Conservation (phyloP, 2,888 invertebrate species). For the Cyaniris semiargus region DNA sequence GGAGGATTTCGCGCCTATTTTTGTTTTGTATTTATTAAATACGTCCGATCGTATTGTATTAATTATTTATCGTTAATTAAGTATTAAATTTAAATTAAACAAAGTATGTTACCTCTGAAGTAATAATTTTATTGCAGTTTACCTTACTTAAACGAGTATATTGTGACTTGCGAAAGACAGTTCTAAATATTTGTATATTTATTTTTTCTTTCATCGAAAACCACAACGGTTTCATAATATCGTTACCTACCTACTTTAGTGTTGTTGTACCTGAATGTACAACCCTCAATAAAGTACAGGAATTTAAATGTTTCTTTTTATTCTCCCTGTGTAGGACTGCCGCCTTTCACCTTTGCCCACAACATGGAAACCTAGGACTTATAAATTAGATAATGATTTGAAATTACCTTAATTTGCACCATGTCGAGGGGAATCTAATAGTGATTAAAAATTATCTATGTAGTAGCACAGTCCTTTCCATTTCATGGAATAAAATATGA, state of each 20-base stretch:
- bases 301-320: background rate
- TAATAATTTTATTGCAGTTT: slow-evolving; percentile 25
- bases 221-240: background rate
- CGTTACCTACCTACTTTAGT: slow-evolving; percentile 1
- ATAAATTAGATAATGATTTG: no score
- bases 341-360: background rate
- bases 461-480: no score
- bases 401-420: no score
- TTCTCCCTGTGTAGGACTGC: background rate
- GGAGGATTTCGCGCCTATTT: slow-evolving; percentile 39
- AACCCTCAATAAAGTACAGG: slow-evolving; percentile 7
- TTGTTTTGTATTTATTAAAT: slow-evolving; percentile 53
- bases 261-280: slow-evolving; percentile 5
- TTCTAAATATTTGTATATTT: background rate
- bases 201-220: background rate
- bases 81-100: slow-evolving; percentile 53
- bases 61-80: slow-evolving; percentile 66
- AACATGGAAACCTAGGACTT: background rate
- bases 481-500: no score
- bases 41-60: slow-evolving; percentile 53
- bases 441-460: no score
- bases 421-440: no score
- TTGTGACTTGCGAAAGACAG: slow-evolving; percentile 13
- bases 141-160: slow-evolving; percentile 2
- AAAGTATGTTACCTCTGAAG: slow-evolving; percentile 52